Percentiles rank a stretch among this genome's conserved stretches.
Evolutionary conservation across 1,140 invertebrate species (phyloP).

Genomic region (Latrodectus geometricus): DNA sequence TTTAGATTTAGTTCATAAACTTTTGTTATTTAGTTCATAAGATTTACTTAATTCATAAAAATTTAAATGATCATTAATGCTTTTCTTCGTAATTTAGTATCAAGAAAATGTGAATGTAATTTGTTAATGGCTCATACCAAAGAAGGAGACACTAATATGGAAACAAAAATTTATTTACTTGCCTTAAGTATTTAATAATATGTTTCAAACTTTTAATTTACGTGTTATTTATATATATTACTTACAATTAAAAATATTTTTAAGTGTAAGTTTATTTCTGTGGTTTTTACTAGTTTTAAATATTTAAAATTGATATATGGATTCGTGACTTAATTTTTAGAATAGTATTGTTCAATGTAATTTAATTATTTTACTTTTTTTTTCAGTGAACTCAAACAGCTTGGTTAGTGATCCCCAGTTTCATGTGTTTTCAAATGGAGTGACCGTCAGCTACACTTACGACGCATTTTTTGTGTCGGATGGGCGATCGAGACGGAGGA

Average conservation of each 20-base stretch:
- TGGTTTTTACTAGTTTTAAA: neutral
- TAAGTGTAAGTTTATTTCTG: neutral
- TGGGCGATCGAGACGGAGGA: conserved; percentile 82
- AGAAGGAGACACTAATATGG: no score
- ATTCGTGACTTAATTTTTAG: neutral
- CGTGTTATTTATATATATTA: no score
- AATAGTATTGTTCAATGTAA: neutral
- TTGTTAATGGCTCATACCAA: no score
- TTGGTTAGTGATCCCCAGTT: conserved; percentile 34
- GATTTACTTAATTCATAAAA: no score
- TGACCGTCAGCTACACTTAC: conserved; percentile 91
- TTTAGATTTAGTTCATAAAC: no score
- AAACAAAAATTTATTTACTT: no score
- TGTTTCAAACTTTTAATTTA: neutral
- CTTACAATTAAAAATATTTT: no score
- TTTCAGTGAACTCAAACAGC: conserved; percentile 20
- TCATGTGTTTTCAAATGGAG: conserved; percentile 60
- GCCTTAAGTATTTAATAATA: no score
- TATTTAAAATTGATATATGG: neutral
- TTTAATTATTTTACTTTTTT: neutral
- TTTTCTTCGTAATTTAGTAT: no score
- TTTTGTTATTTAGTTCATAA: no score
- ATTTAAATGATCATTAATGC: no score
- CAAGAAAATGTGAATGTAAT: no score
- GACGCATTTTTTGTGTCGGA: conserved; percentile 95